Evolutionary conservation across 2,113 vertebrate species (phyloP), one percentile per base, ranked within the genome.

Genomic region (Mormyrus lacerda): DNA sequence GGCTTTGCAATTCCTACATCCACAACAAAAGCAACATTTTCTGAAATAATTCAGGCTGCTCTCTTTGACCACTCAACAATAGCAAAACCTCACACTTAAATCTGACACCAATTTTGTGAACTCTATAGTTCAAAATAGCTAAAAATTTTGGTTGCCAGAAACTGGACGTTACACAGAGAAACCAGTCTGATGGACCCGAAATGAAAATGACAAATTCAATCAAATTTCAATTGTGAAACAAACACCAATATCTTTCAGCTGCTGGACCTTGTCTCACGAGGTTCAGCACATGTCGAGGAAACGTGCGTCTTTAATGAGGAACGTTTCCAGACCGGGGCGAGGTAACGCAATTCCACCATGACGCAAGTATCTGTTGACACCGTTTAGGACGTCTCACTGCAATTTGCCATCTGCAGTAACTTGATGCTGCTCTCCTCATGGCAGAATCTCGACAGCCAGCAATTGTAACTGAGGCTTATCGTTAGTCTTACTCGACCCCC

Each of bases 361-460:
- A 87, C 85, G 85, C 48, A 51, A 87, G 51, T 24, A 48, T 85
- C 48, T 87, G 85, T 87, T 87, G 47, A 87, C 85, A 42, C 50
- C 31, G 17, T 53, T 53, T 42, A 50, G 50, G 85, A 87, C 50
- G n/a, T 35, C 19, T 51, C 17, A 15, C 85, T 55, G 85, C 85
- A 21, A 50, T 87, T 53, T 50, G 47, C 31, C 50, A 55, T 87
- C 31, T 87, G 85, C 19, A 10, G 85, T 35, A 87, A 87, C 50
- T 19, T 2, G 85, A 87, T 24, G 48, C 85, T 6, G 19, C 31
- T 35, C 11, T 87, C 50, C 31, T 9, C n/a, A 87, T 55, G 19
- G 85, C 50, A 39, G 50, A 5, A 58, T 58, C 55, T 87, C 48
- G 35, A 35, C 48, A 87, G 31, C 50, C 31, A 53, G 85, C 24